Base-by-base conservation (phyloP, 2,113 vertebrate species). In the Cyanoderma ruficeps region DNA sequence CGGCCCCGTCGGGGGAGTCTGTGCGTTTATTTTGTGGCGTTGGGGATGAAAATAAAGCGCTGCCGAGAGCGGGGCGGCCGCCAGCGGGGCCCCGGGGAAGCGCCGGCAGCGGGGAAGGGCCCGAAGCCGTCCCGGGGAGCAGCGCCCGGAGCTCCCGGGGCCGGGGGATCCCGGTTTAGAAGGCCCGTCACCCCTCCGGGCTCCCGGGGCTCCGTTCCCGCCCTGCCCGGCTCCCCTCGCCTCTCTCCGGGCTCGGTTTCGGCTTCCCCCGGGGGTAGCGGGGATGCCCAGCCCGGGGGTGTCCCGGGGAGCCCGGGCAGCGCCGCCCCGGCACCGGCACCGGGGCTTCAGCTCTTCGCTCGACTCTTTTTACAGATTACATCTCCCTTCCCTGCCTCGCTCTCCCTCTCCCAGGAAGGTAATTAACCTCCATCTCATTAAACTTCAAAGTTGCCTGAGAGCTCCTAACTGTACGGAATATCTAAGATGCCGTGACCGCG, bases 371-470 rank as follows among this genome's bases (percentile, higher is more conserved):
- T 9, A 8, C 55, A 89, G 92, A 94, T 93, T 88, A 81, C 1
- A 89, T 94, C 95, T 94, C 13, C 90, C 63, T 46, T 65, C 33
- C 24, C 72, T 47, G 81, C 86, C 59, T 75, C 63, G 78, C 87
- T 83, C 83, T 77, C 85, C 47, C 76, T 85, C 77, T 86, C 89
- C 56, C 89, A 57, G 78, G 53, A 86, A 94, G 35, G 91, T 94
- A 94, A 97, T 97, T 96, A 96, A 96, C 89, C 90, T 90, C 44
- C 72, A 37, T 81, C 94, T 96, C 89, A 94, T 94, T 86, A 93
- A 92, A 96, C 92, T 94, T 94, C 96, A 96, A 95, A 95, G 97
- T 93, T 28, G 75, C 90, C 78, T 7, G 90, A 77, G 88, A 78
- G 91, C 94, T 96, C 82, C 94, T 90, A 96, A 96, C 92, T 94